Percentiles rank a stretch among this genome's conserved stretches.
Evolutionary conservation across 2,113 vertebrate species (phyloP).

Genomic region (Phoxinus phoxinus): DNA sequence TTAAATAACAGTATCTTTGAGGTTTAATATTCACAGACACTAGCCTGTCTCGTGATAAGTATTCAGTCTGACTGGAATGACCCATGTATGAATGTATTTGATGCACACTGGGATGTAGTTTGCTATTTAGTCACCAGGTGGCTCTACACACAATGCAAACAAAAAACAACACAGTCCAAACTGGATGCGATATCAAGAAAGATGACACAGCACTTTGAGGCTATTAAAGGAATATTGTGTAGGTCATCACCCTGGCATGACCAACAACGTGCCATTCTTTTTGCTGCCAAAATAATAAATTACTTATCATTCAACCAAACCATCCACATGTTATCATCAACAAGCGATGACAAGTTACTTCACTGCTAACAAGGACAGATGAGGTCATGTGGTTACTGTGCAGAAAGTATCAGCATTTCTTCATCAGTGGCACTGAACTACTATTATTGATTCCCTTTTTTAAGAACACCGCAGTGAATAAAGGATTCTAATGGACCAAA

Average conservation of each 20-base stretch:
- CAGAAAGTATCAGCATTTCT: neutral
- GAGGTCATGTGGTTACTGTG: neutral
- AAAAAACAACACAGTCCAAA: neutral
- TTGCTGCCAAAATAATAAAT: neutral
- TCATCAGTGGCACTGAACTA: neutral
- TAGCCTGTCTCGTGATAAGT: neutral
- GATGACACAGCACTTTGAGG: neutral
- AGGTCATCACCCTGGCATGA: neutral
- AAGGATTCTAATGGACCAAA: neutral
- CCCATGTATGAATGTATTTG: neutral
- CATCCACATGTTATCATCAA: neutral
- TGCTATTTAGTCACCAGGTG: neutral
- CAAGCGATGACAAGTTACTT: neutral
- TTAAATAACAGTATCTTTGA: neutral
- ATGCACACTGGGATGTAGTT: constrained; percentile 1
- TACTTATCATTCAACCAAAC: neutral
- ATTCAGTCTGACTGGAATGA: neutral
- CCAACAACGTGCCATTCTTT: neutral
- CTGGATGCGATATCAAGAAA: neutral
- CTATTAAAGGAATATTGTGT: neutral
- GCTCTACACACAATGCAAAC: neutral
- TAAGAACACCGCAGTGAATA: neutral
- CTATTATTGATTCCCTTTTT: neutral
- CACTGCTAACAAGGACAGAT: neutral
- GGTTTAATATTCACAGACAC: neutral